Percentiles rank a stretch among this genome's conserved stretches.
Evolutionary conservation across 1,140 invertebrate species (phyloP).

Genomic region (Nasonia vitripennis): DNA sequence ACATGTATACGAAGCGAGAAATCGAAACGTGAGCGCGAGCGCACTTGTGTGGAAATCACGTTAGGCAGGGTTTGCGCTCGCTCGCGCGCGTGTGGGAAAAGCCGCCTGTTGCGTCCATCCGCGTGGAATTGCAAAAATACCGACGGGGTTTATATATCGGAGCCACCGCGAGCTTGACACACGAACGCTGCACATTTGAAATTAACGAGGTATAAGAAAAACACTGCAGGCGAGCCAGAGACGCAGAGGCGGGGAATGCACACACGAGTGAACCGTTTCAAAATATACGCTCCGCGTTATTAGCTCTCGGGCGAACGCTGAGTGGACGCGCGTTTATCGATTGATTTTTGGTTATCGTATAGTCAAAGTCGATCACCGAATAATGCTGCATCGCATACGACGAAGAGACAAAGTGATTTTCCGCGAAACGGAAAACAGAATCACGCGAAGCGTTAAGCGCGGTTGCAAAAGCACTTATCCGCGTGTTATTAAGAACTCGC

Average conservation of each 20-base stretch:
- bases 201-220: slow-evolving; percentile 66
- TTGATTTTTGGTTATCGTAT: neutral
- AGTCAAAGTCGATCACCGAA: too few relatives aligned
- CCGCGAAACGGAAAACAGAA: neutral
- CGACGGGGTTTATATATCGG: slow-evolving; percentile 56
- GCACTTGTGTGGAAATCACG: slow-evolving; percentile 47
- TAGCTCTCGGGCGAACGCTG: neutral
- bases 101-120: slow-evolving; percentile 67
- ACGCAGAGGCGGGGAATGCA: neutral
- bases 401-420: too few relatives aligned
- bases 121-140: slow-evolving; percentile 69
- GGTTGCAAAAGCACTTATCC: neutral
- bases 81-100: slow-evolving; percentile 65
- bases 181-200: slow-evolving; percentile 53
- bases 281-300: neutral
- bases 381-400: neutral
- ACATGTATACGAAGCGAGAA: neutral
- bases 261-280: neutral
- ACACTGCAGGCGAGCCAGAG: slow-evolving; percentile 49
- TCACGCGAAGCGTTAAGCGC: neutral
- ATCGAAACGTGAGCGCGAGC: slow-evolving; percentile 47
- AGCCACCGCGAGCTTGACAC: neutral
- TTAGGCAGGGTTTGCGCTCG: slow-evolving; percentile 54
- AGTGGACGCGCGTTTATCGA: neutral
- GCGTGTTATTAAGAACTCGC: neutral